Evolutionary conservation across 2,888 invertebrate species (phyloP), one percentile per base, ranked within the genome.

Genomic region (Thymelicus sylvestris): DNA sequence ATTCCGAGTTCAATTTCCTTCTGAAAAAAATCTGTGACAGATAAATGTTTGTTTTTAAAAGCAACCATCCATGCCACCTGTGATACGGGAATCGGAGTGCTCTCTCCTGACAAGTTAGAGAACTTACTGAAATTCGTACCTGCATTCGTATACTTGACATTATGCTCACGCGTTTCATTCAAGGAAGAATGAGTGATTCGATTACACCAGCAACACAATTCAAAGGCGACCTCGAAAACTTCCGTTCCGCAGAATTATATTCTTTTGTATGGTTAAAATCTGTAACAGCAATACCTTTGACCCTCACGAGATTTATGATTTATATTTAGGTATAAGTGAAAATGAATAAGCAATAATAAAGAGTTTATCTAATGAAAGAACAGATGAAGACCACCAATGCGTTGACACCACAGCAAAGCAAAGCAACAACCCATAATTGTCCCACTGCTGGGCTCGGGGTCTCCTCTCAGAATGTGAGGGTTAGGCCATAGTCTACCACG

Each of bases 191-290:
- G 31, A 55, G 19, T 52, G 44, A 71, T 65, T 70, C 50, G 41
- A 65, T 70, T 60, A 12, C 60, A 41, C 75, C 76, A 76, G 73
- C 60, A 81, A 66, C 52, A 71, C 71, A 71, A 71, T 66, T 66
- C 55, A 47, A 47, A 66, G 24, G 19, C 44, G 55, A 47, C 71
- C 71, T 71, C 66, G 66, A 52, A 52, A 62, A 57, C 80, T 82
- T 84, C 83, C 83, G 81, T 82, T 84, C 83, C 83, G 81, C 73
- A 62, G 74, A 74, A 75, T 74, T 74, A 74, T 75, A 74, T 75
- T 68, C 70, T 72, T 78, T 79, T 73, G 24, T 57, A 31, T 47
- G 66, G 38, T 12, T 67, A 24, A 15, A 39, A 52, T 24, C 50
- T 50, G 52, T n/a, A 39, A 61, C 1, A 24, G 48, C 66, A n/a